Evolutionary conservation across 2,113 vertebrate species (phyloP).

Genomic region (Arvicanthis niloticus): DNA sequence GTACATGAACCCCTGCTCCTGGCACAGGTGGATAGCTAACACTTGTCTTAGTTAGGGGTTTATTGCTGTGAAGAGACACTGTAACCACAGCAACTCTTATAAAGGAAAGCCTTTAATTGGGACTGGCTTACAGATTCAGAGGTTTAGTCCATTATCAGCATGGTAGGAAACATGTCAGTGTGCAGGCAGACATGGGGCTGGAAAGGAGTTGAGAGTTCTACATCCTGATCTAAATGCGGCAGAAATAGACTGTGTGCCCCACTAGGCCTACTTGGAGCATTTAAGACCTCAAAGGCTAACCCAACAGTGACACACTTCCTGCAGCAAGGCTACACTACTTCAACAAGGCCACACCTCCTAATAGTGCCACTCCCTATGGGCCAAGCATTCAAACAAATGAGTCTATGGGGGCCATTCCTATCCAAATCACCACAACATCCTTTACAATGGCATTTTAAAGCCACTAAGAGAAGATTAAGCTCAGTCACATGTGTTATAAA

Average conservation of each 20-base stretch:
- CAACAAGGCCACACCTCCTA: not conserved
- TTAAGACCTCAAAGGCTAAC: not conserved
- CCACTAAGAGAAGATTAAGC: constrained; percentile 7
- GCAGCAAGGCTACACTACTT: not conserved
- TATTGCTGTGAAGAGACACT: not conserved
- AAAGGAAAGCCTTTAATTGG: not conserved
- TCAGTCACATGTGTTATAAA: not conserved
- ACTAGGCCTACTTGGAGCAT: not conserved
- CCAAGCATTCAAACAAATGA: not conserved
- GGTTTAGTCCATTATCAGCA: not conserved
- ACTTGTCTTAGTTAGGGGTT: not conserved
- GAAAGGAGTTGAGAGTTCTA: not conserved
- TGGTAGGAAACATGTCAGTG: not conserved
- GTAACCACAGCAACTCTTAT: not conserved
- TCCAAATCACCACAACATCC: not conserved
- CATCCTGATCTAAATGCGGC: not conserved
- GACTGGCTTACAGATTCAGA: not conserved
- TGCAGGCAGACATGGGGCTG: not conserved
- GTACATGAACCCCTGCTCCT: not conserved
- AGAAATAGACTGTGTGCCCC: not conserved
- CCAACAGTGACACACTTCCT: not conserved
- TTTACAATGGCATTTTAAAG: not conserved
- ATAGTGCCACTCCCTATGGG: not conserved
- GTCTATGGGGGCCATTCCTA: not conserved
- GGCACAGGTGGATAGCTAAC: not conserved